phyloP scores from a whole-genome alignment of 2,113 vertebrate species.

The Semnopithecus entellus region DNA sequence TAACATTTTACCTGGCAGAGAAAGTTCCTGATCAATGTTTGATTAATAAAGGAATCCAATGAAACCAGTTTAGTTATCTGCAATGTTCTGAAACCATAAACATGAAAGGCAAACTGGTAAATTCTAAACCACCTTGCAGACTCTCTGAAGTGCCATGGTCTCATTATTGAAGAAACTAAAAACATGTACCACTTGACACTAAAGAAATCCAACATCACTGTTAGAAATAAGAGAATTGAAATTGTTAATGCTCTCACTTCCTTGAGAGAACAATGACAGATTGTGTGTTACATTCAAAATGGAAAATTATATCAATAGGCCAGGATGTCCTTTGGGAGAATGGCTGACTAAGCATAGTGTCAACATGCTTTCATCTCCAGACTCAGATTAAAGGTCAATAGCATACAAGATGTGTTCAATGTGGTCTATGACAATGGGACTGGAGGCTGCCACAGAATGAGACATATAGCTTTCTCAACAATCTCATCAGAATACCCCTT shows the following conservation, averaged over 20 bases:
- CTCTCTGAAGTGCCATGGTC: neutral
- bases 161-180: conserved; percentile 34
- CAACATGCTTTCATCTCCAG: conserved; percentile 39
- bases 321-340: conserved; percentile 48
- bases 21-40: conserved; percentile 15
- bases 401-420: conserved; percentile 7
- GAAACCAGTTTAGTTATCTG: neutral
- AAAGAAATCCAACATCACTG: neutral
- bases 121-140: conserved; percentile 14
- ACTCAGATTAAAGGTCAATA: conserved; percentile 62
- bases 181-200: neutral
- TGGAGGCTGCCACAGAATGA: conserved; percentile 6
- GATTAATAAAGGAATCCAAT: conserved; percentile 6
- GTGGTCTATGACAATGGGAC: conserved; percentile 18
- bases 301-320: conserved; percentile 34
- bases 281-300: conserved; percentile 45
- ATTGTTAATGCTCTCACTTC: conserved; percentile 5
- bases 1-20: neutral
- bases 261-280: conserved; percentile 48
- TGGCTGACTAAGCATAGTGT: conserved; percentile 59
- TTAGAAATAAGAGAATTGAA: conserved; percentile 1
- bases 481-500: conserved; percentile 25
- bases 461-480: neutral
- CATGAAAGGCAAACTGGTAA: neutral
- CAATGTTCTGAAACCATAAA: conserved; percentile 15